Evolutionary conservation across 1,140 invertebrate genomes (phyloP).

Genomic region (Mercenaria mercenaria): DNA sequence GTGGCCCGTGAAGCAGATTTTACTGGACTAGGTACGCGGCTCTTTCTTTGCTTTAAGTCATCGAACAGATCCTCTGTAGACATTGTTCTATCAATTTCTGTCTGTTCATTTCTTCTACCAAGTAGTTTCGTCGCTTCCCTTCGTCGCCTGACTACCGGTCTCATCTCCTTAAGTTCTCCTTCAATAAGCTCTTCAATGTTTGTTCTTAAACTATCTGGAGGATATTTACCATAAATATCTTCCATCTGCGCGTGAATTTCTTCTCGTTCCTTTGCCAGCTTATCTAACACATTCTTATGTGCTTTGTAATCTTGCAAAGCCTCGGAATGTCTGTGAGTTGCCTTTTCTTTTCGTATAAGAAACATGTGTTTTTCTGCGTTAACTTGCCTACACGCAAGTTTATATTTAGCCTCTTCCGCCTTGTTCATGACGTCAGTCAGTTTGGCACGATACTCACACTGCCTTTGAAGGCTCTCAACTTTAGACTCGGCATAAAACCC

Average conservation of each 20-base stretch:
- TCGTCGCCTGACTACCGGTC: slow-evolving; percentile 16
- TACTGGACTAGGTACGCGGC: slow-evolving; percentile 19
- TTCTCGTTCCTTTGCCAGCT: slow-evolving; percentile 61
- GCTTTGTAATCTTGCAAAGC: slow-evolving; percentile 56
- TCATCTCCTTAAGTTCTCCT: slow-evolving; percentile 52
- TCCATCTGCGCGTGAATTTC: background rate
- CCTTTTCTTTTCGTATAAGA: slow-evolving; percentile 55
- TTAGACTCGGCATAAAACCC: slow-evolving; percentile 62
- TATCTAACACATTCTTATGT: slow-evolving; percentile 54
- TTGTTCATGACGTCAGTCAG: slow-evolving; percentile 65
- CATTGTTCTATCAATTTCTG: slow-evolving; percentile 7
- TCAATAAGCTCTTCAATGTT: slow-evolving; percentile 52
- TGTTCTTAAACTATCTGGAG: slow-evolving; percentile 45
- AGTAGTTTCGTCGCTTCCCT: slow-evolving; percentile 51
- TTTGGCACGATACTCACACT: slow-evolving; percentile 36
- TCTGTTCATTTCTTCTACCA: slow-evolving; percentile 3
- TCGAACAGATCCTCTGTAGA: slow-evolving; percentile 43
- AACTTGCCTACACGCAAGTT: slow-evolving; percentile 53
- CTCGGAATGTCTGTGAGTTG: slow-evolving; percentile 41
- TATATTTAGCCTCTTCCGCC: slow-evolving; percentile 58
- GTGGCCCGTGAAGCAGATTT: background rate
- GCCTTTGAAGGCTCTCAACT: slow-evolving; percentile 57
- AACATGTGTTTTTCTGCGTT: slow-evolving; percentile 59
- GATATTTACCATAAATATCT: slow-evolving; percentile 54
- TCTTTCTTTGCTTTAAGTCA: slow-evolving; percentile 45